Evolutionary conservation across 2,888 invertebrate species (phyloP), one percentile per base, ranked within the genome.

Genomic region (Diadromus collaris): DNA sequence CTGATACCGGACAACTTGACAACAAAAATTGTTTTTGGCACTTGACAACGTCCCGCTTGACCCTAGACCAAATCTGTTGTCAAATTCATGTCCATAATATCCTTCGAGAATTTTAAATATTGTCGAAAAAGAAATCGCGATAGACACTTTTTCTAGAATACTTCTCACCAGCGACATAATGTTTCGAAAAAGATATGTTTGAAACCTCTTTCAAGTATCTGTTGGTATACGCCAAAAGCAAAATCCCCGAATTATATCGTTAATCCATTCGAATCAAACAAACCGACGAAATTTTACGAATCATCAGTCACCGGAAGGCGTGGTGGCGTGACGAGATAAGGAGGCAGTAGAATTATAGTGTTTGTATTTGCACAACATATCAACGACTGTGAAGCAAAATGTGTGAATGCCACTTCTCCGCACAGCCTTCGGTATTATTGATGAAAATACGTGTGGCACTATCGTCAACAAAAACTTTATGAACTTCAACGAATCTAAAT

Each of bases 341-440:
- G 24, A 13, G 51, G 24, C 6, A 1, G 21, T 24, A 24, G 24
- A 51, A 4, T 51, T 24, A 51, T 51, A 51, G 24, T 24, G 51
- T 51, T 51, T 51, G 13, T 29, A 24, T 16, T 56, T 56, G 21
- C 38, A 21, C n/a, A 27, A 56, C 29, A 16, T 29, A 16, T 29
- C 29, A 56, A 56, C 16, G 6, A n/a, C n/a, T n/a, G n/a, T n/a
- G n/a, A 56, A 56, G 27, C 56, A 2, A 56, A 56, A 56, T 56
- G 16, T 29, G 29, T 56, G 13, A n/a, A 27, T 56, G 56, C 7
- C n/a, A 27, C 29, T 29, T 27, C 27, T n/a, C 2, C 56, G 27
- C 56, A 29, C 29, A 19, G 56, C 29, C 6, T 29, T 16, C 6
- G 16, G 16, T 29, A 7, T 56, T 29, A 56, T 56, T 29, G n/a